These are phyloP conservation scores for Himalopsyche japonica DNA, from an alignment of 2,888 invertebrate genomes.

Conservation along the genomic window DNA sequence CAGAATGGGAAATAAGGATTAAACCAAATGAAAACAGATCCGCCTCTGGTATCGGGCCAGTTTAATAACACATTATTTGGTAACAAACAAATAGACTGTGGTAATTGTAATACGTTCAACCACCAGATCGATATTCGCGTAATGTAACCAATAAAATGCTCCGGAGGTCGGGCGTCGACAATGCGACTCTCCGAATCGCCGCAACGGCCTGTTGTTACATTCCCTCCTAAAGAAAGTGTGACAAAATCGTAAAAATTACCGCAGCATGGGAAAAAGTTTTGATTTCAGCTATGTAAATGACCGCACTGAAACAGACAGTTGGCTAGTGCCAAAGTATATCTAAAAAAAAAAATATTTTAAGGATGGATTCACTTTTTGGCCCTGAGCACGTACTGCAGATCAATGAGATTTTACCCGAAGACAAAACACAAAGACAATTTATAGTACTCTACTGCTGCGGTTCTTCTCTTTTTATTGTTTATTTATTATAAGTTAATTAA, in stretches of 20 bases:
- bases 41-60: background rate
- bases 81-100: background rate
- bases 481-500: no score
- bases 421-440: no score
- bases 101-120: background rate
- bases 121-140: background rate
- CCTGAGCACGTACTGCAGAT: no score
- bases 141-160: background rate
- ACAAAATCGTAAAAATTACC: conserved; percentile 23
- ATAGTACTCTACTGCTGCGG: no score
- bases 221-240: conserved; percentile 29
- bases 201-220: background rate
- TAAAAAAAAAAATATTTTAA: no score
- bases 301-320: background rate
- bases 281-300: conserved; percentile 20
- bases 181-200: background rate
- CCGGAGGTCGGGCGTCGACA: background rate
- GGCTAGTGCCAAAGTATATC: background rate
- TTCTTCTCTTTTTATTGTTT: no score
- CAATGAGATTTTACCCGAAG: no score
- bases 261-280: conserved; percentile 1
- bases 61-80: background rate
- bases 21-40: no score
- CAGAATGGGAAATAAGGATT: no score
- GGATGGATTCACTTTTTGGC: no score